Evolutionary conservation across 2,113 vertebrate species (phyloP).

Genomic region (Empidonax traillii): DNA sequence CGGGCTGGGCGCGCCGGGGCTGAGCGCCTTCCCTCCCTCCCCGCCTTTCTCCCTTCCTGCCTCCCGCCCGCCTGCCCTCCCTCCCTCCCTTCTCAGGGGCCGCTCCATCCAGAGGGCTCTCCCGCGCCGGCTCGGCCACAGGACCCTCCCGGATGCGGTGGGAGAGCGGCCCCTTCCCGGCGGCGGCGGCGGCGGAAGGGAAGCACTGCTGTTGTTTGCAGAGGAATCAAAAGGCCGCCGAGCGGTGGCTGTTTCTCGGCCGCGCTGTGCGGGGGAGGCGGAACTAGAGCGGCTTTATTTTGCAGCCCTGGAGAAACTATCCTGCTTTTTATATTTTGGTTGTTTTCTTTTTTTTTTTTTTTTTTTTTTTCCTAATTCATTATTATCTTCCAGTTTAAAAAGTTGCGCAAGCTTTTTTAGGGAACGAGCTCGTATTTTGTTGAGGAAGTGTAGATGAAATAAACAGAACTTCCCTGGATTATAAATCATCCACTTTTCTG

Average conservation of each 20-base stretch:
- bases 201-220: constrained; percentile 31
- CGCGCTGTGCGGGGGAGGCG: background rate
- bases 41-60: too few species aligned
- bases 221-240: background rate
- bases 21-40: too few species aligned
- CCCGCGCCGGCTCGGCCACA: background rate
- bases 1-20: too few species aligned
- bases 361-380: too few species aligned
- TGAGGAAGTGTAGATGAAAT: background rate
- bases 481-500: background rate
- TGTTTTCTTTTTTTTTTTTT: too few species aligned
- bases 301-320: background rate
- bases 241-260: background rate
- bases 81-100: background rate
- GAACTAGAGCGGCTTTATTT: background rate
- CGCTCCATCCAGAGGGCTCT: background rate
- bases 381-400: background rate
- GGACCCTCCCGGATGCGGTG: background rate
- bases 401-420: background rate
- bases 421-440: background rate
- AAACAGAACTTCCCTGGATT: background rate
- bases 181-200: background rate
- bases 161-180: background rate
- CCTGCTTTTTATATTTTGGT: too few species aligned
- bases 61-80: too few species aligned